Evolutionary conservation across 92 coral and sea anemone species (phyloP), one percentile per base, ranked within the genome.

Genomic region (Pocillopora grandis): DNA sequence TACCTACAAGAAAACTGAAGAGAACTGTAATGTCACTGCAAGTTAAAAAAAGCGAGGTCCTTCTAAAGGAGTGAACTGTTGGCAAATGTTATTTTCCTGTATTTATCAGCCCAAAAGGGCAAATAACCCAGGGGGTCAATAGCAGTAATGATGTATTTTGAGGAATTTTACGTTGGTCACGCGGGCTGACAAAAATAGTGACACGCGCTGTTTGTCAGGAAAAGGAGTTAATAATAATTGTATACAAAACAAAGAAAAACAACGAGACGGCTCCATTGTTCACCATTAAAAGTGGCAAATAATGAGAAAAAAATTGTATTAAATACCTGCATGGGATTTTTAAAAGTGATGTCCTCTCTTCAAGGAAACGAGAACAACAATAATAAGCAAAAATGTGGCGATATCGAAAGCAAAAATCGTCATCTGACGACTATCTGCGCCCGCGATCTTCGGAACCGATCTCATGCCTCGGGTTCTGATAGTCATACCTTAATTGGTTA

Each of bases 291-390:
- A 57, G 48, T 16, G 13, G 55, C 60, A 81, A 81, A 37, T 71
- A 59, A 58, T 9, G 12, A 19, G 12, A 1, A 66, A 23, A 65
- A 42, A 16, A 1, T 36, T 60, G 23, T 66, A 58, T 17, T 80
- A 66, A 79, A 71, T 81, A 81, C 85, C 85, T 58, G 61, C 59
- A 62, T 37, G 77, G 49, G 21, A 11, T 19, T 19, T 56, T 65
- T 10, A 13, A 59, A 61, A 19, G 77, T 60, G 20, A 37, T 60
- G n/a, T 11, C 13, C 58, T 12, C 42, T 58, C 16, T 71, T 20
- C 57, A 12, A 19, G 23, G 20, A 33, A 0, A 8, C 17, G 13
- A 62, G 14, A 48, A 78, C 36, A 12, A 1, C 62, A 48, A 62
- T 55, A 62, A 13, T 31, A 37, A 2, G 14, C 9, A 19, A 10